Conservation (phyloP, 2,797 vertebrate species). For the Sebastes baramenuke region DNA sequence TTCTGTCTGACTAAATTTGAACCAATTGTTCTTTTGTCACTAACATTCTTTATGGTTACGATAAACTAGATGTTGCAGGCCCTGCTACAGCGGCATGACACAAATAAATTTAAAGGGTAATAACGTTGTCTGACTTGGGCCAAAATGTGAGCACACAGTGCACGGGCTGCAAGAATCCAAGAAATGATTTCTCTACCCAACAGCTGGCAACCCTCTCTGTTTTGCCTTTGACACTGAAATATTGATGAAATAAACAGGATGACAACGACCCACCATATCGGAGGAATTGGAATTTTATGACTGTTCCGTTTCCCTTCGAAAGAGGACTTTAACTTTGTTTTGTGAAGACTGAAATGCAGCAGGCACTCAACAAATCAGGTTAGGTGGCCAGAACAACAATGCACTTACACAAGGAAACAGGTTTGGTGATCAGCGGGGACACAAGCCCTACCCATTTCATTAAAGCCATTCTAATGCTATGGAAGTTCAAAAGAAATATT, state of each 20-base stretch:
- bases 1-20: slow-evolving; percentile 68
- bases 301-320: slow-evolving; percentile 43
- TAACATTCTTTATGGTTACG: slow-evolving; percentile 74
- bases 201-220: slow-evolving; percentile 44
- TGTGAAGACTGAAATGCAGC: slow-evolving; percentile 55
- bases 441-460: slow-evolving; percentile 45
- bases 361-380: slow-evolving; percentile 67
- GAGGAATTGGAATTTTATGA: slow-evolving; percentile 47
- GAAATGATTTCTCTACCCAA: slow-evolving; percentile 26
- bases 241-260: slow-evolving; percentile 53
- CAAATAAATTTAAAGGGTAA: slow-evolving; percentile 71
- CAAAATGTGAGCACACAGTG: slow-evolving; percentile 44
- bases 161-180: slow-evolving; percentile 10
- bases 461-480: slow-evolving; percentile 46
- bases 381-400: slow-evolving; percentile 48
- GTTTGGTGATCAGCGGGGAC: slow-evolving; percentile 52
- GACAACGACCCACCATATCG: slow-evolving; percentile 39
- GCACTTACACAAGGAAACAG: slow-evolving; percentile 41
- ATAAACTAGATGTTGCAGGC: slow-evolving; percentile 70
- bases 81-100: slow-evolving; percentile 48
- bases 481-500: slow-evolving; percentile 40
- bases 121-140: slow-evolving; percentile 65
- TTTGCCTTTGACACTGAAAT: slow-evolving; percentile 45
- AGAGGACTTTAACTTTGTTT: slow-evolving; percentile 70
- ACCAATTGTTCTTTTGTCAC: slow-evolving; percentile 75